Base-by-base conservation (phyloP, 2,888 invertebrate genomes). In the Eupithecia inturbata region DNA sequence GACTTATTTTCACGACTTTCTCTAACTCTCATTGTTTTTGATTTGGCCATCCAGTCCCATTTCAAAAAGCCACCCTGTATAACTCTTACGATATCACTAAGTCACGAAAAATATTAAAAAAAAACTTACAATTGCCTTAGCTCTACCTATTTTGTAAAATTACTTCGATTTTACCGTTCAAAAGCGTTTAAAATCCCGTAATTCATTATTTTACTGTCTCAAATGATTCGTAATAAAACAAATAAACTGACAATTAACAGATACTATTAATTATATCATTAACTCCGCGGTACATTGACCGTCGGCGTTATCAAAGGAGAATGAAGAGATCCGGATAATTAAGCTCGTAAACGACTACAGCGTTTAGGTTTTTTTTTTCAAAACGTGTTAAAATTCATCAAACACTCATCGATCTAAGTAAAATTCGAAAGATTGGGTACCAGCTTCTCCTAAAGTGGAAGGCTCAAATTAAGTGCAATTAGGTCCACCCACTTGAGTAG, bases 151-250 rank as follows among this genome's bases (percentile, higher is more conserved):
- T 45, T 45, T 49, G 7, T n/a, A 49, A 57, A 22, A 57, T 57
- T 57, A 26, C 57, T 26, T 12, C n/a, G 10, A 57, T 57, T 57
- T 26, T 0, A 26, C 14, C 12, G 14, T 57, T 57, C 5, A 57
- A 4, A 26, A 57, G 3, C 77, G 76, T 77, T 81, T 80, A 79
- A 82, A 74, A 79, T 22, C 71, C 79, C 67, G 75, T 76, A 73
- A 79, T 72, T 66, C 78, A 80, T 82, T 82, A 80, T 80, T 88
- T 88, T 88, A 88, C 83, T 79, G 83, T 77, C 79, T 77, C 82
- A 84, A 88, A 88, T 87, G 77, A 80, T 82, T 73, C 67, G 75
- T 79, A 83, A 84, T 85, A 82, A 84, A 84, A 83, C 80, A 83
- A 80, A 82, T 79, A 82, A 83, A 80, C 33, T 36, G 39, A 39